A percentile compares a stretch with the other conserved stretches of the same genome.
phyloP scores from a whole-genome alignment of 1,140 invertebrate genomes.

The Mamestra configurata region DNA sequence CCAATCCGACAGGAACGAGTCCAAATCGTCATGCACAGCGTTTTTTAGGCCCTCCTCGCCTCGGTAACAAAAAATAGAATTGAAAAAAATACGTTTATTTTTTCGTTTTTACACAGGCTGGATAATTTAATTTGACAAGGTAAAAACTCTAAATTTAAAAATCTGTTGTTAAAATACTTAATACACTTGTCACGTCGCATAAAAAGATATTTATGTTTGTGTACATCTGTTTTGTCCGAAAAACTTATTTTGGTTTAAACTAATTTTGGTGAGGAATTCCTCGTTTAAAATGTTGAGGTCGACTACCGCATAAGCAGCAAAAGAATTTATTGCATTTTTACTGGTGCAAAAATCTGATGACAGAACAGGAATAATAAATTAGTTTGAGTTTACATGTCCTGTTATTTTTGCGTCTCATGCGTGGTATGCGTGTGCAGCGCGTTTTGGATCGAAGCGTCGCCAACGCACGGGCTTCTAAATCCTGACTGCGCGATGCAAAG shows the following conservation, averaged over 20 bases:
- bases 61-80: too few relatives aligned
- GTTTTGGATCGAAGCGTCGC: neutral
- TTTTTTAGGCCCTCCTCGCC: too few relatives aligned
- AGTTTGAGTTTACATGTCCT: neutral
- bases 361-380: neutral
- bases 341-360: neutral
- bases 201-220: neutral
- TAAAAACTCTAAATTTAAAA: too few relatives aligned
- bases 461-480: neutral
- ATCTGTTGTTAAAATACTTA: neutral
- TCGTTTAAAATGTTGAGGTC: neutral
- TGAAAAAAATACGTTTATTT: too few relatives aligned
- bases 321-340: conserved; percentile 19
- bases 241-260: conserved; percentile 6
- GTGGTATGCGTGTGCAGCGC: neutral
- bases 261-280: neutral
- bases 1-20: too few relatives aligned
- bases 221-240: neutral
- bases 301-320: conserved; percentile 8
- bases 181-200: neutral
- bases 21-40: too few relatives aligned
- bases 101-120: too few relatives aligned
- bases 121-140: too few relatives aligned
- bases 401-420: neutral
- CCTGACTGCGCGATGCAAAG: too few relatives aligned